Percentiles rank a stretch among this genome's conserved stretches.
These are phyloP conservation scores for Metallyticus violacea DNA, from an alignment of 2,888 invertebrate genomes.

Conservation along the genomic window DNA sequence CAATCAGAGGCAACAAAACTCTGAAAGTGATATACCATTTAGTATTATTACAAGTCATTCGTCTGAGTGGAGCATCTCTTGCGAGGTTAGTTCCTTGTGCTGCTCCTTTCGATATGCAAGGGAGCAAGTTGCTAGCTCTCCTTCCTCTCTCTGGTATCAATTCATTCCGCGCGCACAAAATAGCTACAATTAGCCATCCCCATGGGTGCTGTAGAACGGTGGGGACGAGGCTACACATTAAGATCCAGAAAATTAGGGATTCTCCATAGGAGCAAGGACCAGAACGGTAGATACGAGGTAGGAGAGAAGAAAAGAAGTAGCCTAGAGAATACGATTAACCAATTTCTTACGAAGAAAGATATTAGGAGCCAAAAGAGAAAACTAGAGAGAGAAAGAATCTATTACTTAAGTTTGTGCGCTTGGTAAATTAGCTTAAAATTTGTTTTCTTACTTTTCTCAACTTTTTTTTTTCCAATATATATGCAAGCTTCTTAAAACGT, in stretches of 20 bases:
- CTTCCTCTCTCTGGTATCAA: conserved; percentile 15
- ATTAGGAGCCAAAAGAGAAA: not conserved
- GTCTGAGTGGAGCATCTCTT: no score
- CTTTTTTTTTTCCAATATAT: no score
- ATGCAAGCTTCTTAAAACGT: no score
- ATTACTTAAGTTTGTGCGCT: not conserved
- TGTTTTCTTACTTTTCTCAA: not conserved
- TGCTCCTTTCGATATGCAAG: conserved; percentile 10
- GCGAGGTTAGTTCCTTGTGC: not conserved
- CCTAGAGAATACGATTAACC: not conserved
- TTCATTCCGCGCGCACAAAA: conserved; percentile 30
- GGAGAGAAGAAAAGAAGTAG: not conserved
- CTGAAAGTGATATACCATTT: not conserved
- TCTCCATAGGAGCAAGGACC: conserved; percentile 2
- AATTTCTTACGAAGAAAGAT: not conserved
- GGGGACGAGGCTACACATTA: conserved; percentile 10
- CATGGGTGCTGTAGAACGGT: conserved; percentile 25
- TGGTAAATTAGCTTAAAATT: not conserved
- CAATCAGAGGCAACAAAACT: no score
- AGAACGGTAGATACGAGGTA: not conserved
- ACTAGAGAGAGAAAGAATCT: not conserved
- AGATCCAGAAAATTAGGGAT: conserved; percentile 28
- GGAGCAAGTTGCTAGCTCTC: conserved; percentile 10
- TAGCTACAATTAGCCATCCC: conserved; percentile 31
- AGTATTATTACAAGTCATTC: not conserved